Conservation (phyloP, 2,888 invertebrate genomes). For the Diarsia brunnea region DNA sequence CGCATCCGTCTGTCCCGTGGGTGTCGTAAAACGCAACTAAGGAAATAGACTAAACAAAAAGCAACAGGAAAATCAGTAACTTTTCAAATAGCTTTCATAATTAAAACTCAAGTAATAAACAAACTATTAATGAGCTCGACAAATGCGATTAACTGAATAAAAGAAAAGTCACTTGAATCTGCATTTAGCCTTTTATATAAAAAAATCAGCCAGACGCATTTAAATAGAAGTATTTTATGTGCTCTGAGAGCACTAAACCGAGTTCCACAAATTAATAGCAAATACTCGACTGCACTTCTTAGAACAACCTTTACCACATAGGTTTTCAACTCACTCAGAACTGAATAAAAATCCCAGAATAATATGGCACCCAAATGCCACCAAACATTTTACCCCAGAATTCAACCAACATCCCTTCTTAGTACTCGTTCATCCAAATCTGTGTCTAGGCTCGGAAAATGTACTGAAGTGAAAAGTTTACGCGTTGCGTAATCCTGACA, state of each 20-base stretch:
- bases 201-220: background rate
- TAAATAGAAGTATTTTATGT: background rate
- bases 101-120: background rate
- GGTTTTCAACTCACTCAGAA: background rate
- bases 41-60: constrained; percentile 19
- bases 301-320: background rate
- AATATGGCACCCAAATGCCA: background rate
- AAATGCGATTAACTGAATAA: background rate
- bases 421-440: constrained; percentile 14
- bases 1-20: constrained; percentile 23
- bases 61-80: background rate
- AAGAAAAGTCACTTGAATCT: background rate
- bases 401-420: constrained; percentile 22
- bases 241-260: background rate
- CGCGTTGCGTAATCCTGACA: constrained; percentile 65
- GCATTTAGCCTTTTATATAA: background rate
- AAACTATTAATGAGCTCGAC: background rate
- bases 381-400: constrained; percentile 9
- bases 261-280: background rate
- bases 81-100: background rate
- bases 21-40: constrained; percentile 32
- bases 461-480: constrained; percentile 65
- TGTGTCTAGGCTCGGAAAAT: constrained; percentile 43
- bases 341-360: background rate
- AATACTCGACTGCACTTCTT: background rate